These are phyloP conservation scores for Halichondria panicea DNA, from an alignment of 37 sponge, comb jelly and placozoan genomes.

Conservation along the genomic window DNA sequence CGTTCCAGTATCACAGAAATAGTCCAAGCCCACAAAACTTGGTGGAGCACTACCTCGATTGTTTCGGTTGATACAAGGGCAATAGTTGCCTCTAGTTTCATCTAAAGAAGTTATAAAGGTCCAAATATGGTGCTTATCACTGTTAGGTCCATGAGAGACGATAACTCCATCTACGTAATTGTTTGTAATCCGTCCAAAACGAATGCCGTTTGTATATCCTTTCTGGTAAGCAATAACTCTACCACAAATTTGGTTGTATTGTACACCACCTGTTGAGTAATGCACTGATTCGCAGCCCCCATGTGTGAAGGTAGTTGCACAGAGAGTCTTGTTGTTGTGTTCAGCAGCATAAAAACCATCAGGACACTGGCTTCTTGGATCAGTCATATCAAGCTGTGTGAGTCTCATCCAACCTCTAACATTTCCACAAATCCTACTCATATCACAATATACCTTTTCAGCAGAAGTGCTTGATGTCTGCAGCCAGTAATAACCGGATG, in stretches of 20 bases:
- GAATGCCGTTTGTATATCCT: constrained; percentile 19
- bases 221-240: constrained; percentile 47
- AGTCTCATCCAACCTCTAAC: constrained; percentile 38
- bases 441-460: constrained; percentile 23
- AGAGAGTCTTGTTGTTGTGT: too few species aligned
- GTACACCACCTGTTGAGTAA: constrained; percentile 6
- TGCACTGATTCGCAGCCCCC: constrained; percentile 25
- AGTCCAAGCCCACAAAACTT: constrained; percentile 10
- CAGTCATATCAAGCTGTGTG: constrained; percentile 9
- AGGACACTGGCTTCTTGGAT: constrained; percentile 5
- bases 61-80: neutral
- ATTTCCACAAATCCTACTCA: constrained; percentile 21
- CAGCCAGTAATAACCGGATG: constrained; percentile 7
- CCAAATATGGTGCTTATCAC: constrained; percentile 49
- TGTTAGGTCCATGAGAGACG: constrained; percentile 17
- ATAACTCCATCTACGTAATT: constrained; percentile 31
- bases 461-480: constrained; percentile 10
- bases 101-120: constrained; percentile 16
- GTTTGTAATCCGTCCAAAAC: neutral
- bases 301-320: too few species aligned
- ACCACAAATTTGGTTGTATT: constrained; percentile 61
- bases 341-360: too few species aligned
- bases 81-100: neutral
- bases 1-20: constrained; percentile 21
- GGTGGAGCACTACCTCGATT: neutral